Evolutionary conservation across 1,140 invertebrate species (phyloP), one percentile per base, ranked within the genome.

Genomic region (Oreohelix idahoensis): DNA sequence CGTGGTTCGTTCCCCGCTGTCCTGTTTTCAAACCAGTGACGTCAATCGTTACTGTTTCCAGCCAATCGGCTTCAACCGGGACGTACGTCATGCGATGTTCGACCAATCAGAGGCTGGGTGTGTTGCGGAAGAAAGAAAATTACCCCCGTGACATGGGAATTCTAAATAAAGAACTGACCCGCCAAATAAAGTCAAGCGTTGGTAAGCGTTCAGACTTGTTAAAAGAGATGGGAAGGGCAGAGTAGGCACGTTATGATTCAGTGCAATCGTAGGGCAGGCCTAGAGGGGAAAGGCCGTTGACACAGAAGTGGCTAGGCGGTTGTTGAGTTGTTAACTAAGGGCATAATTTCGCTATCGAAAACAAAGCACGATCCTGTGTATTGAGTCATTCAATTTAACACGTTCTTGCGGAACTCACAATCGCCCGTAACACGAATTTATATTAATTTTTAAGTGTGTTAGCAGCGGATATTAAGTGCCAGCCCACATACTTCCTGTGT

Each of bases 121-220:
- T 42, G 36, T 70, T 82, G 69, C 51, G 73, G 69, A 79, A 79
- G 78, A 79, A 84, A 83, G 83, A 84, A 84, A 86, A 71, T 81
- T 76, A 79, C 84, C n/a, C 73, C 63, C 75, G 76, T 86, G 84
- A 84, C 84, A 82, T 77, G 83, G 63, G 74, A 83, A 76, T 74
- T 69, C 86, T 87, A 87, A 85, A 83, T 81, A 85, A 84, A 87
- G 84, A 69, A 71, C 70, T 87, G 86, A 87, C 83, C 81, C 51
- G 84, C 86, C 86, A 85, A 87, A 87, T 87, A 87, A 84, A 87
- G 86, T 84, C 86, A 87, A 85, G 83, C 82, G 84, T 70, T 82
- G 51, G 70, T 29, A 26, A n/a, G 42, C 26, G 63, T 66, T 66
- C 29, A 66, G 63, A 66, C 63, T 2, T 66, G 63, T 58, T 58